Evolutionary conservation across 2,888 invertebrate genomes (phyloP), one percentile per base, ranked within the genome.

Genomic region (Lepidochrysops patricia): DNA sequence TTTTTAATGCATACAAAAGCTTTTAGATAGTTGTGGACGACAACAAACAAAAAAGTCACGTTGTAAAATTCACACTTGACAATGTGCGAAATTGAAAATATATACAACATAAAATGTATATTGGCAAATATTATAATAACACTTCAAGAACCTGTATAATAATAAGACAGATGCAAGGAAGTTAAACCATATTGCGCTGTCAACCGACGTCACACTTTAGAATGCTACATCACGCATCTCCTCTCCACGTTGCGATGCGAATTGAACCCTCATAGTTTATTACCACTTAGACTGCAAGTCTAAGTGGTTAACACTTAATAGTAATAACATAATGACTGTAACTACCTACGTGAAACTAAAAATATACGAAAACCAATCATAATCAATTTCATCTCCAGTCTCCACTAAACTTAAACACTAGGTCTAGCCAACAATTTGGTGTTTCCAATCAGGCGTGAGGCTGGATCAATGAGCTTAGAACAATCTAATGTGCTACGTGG

Each of bases 401-500:
- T 43, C 19, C 1, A 35, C 13, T 43, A 23, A 5, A 23, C 19
- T 1, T 43, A 43, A 9, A 19, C 43, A 43, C 43, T 43, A 43
- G 43, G 23, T 43, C 4, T 23, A 23, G 12, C 1, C 43, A 9
- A 19, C 43, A 43, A 43, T 43, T 43, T 43, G 52, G 27, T 15
- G 15, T 52, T 27, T 50, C 13, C 29, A 12, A 19, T 54, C 54
- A 29, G 29, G 54, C 32, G 19, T 29, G 15, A 27, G 7, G 29
- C 15, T 15, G 25, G 48, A 9, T 23, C 54, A 32, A 54, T 54
- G 19, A 19, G 54, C 29, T 52, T 32, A 5, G 54, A 29, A 54
- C 29, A 54, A 32, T 23, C 54, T 54, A 15, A 29, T 54, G 27
- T 29, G 27, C 15, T 54, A 27, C 54, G 27, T 29, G 54, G 54